Evolutionary conservation across 2,797 vertebrate genomes (phyloP), one percentile per base, ranked within the genome.

Genomic region (Aldrovandia affinis): DNA sequence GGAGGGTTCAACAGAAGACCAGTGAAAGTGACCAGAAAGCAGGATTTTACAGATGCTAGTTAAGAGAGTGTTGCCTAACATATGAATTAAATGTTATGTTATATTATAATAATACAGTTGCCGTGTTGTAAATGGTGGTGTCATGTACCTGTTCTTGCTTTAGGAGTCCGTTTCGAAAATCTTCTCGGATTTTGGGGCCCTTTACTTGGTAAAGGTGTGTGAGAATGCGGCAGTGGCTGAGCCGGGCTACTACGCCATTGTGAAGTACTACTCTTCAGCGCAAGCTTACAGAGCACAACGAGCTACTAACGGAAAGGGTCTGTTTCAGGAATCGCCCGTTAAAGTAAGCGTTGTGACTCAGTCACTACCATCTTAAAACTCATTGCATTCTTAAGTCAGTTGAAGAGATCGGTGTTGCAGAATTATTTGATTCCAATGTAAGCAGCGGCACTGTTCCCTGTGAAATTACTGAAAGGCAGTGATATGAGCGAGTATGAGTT

Each of bases 221-320:
- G 93, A 93, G 0, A 96, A 95, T 0, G 93, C 95, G 0, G 86
- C 91, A 0, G 92, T 93, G 39, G 92, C 90, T 0, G 83, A 92
- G 0, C 95, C 96, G 0, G 96, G 96, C 0, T 97, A 90, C 91
- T 95, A 94, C 0, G 95, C 95, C 0, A 4, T 97, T 54, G 12
- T 97, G 73, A 97, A 95, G 91, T 97, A 96, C 87, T 97, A 93
- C 86, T 96, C 94, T 0, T 91, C 92, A 0, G 84, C 83, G 25
- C 96, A 96, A 55, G 97, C 97, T 0, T 54, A 85, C 1, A 90
- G 86, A 86, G 97, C 97, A 4, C 96, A 96, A 28, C 85, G 0
- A 0, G 75, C 68, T 0, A 96, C 95, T 0, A 87, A 96, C 0
- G 89, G 89, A 85, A 90, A 85, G 12, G 73, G 63, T 0, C 92